Base-by-base conservation (phyloP, 1,140 invertebrate species). In the Riptortus pedestris region DNA sequence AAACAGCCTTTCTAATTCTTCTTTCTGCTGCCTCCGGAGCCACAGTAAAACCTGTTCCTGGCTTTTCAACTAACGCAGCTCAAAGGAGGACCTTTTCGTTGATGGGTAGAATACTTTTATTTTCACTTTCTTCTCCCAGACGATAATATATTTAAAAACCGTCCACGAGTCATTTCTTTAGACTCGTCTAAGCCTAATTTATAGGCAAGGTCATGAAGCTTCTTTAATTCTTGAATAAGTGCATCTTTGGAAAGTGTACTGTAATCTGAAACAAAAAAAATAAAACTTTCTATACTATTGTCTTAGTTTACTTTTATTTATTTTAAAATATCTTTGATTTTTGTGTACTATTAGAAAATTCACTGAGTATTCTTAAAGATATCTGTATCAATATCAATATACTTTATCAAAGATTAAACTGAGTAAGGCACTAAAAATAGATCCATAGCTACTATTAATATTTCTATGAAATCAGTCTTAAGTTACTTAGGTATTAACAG, bases 151-250 rank as follows among this genome's bases (percentile, higher is more conserved):
- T 93, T 92, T 47, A 97, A 79, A 74, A 94, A 93, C 78, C 94
- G 95, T 38, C 93, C 93, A 69, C 93, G 79, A 0, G 93, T 96
- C 88, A 96, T 93, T 80, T 97, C 94, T 73, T 93, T 93, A 0
- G 92, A 85, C 80, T 98, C 93, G 73, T 95, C 91, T 14, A 93
- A 74, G 7, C 93, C 93, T 22, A 98, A 77, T 72, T 94, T 90
- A 76, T 96, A 97, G 5, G 93, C 92, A 55, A 90, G 78, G 72
- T 96, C 93, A 73, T 96, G 91, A 22, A 97, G 76, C 71, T 90
- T 90, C 74, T 92, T 90, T 0, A 96, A 90, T 82, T 96, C 93
- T 66, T 88, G 83, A 66, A 96, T 86, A 33, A 97, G 76, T 70
- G 85, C 84, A 62, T 86, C 81, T 63, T 86, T 84, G 20, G 89